Evolutionary conservation across 2,888 invertebrate species (phyloP).

Genomic region (Myathropa florea): DNA sequence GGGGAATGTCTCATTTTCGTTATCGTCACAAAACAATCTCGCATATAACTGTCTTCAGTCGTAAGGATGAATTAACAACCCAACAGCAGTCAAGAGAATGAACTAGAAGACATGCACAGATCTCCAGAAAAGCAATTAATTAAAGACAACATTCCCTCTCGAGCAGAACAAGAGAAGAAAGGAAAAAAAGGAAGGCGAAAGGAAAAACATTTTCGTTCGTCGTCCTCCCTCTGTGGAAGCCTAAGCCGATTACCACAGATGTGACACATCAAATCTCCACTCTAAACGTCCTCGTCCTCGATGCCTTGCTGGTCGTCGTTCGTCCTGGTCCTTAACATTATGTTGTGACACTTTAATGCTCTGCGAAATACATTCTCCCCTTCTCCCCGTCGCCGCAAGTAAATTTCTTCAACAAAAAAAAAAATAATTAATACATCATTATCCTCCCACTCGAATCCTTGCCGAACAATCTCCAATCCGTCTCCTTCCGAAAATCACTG

Average conservation of each 20-base stretch:
- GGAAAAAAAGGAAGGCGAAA: neutral
- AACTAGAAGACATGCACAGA: neutral
- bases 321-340: neutral
- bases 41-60: neutral
- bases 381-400: no score
- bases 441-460: constrained; percentile 2
- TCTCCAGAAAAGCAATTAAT: constrained; percentile 9
- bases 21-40: neutral
- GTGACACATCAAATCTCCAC: constrained; percentile 30
- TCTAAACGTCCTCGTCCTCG: neutral
- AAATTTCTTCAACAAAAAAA: neutral
- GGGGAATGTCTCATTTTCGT: neutral
- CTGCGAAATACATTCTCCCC: neutral
- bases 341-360: constrained; percentile 56
- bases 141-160: neutral
- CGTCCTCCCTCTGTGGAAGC: neutral
- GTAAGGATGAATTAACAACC: neutral
- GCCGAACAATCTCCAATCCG: neutral
- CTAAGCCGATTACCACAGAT: constrained; percentile 54
- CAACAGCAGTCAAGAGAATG: neutral
- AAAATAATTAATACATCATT: constrained; percentile 25
- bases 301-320: neutral
- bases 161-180: neutral
- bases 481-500: neutral
- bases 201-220: neutral